A percentile compares a stretch with the other conserved stretches of the same genome.
These are phyloP conservation scores for Pterois miles DNA, from an alignment of 2,797 vertebrate genomes.

Conservation along the genomic window DNA sequence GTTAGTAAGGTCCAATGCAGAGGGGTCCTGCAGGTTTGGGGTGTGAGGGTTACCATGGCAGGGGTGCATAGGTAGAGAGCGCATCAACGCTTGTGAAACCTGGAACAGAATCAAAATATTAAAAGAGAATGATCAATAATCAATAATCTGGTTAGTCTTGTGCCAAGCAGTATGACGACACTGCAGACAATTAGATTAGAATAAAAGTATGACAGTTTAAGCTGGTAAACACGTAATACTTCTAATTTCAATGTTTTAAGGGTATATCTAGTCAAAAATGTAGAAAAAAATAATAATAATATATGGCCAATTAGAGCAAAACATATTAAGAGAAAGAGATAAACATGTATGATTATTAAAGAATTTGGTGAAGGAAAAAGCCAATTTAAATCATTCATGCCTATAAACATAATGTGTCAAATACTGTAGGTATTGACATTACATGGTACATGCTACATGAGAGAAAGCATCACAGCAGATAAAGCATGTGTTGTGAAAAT, in stretches of 20 bases:
- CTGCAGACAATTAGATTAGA: background rate
- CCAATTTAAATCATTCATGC: background rate
- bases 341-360: too few species aligned
- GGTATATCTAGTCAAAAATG: background rate
- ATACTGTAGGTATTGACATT: background rate
- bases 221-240: background rate
- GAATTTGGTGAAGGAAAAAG: too few species aligned
- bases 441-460: background rate
- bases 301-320: too few species aligned
- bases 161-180: background rate
- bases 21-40: slow-evolving; percentile 37
- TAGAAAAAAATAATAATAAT: background rate
- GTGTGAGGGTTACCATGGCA: slow-evolving; percentile 58
- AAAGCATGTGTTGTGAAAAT: too few species aligned
- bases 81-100: slow-evolving; percentile 92
- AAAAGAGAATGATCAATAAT: background rate
- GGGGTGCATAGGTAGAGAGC: slow-evolving; percentile 81
- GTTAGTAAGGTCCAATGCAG: background rate
- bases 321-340: too few species aligned
- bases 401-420: background rate
- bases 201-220: background rate
- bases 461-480: too few species aligned
- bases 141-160: background rate
- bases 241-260: background rate
- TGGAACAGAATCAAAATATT: slow-evolving; percentile 21